These are phyloP conservation scores for Cydia amplana DNA, from an alignment of 1,140 invertebrate species.

Conservation along the genomic window DNA sequence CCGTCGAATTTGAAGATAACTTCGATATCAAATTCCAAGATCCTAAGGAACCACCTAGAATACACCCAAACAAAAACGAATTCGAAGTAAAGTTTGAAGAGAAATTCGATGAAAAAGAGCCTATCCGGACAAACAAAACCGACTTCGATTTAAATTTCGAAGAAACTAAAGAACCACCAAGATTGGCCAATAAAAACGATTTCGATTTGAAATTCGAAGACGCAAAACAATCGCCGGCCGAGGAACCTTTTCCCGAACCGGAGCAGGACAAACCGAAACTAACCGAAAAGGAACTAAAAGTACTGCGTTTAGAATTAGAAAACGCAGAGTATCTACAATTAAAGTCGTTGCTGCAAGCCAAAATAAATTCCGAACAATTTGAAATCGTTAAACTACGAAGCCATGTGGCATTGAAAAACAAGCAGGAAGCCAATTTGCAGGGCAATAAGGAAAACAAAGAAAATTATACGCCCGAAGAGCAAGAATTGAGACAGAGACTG, in stretches of 20 bases:
- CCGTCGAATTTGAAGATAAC: conserved; percentile 26
- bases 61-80: neutral
- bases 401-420: conserved; percentile 76
- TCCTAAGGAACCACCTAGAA: conserved; percentile 41
- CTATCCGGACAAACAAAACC: neutral
- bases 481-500: conserved; percentile 77
- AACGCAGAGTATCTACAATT: conserved; percentile 84
- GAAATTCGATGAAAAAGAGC: neutral
- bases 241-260: conserved; percentile 45
- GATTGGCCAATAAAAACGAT: conserved; percentile 50
- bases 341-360: conserved; percentile 82
- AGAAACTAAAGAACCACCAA: conserved; percentile 4
- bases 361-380: conserved; percentile 83
- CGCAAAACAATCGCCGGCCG: conserved; percentile 44
- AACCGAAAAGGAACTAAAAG: conserved; percentile 80
- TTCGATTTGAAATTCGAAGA: conserved; percentile 69
- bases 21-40: conserved; percentile 55
- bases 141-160: conserved; percentile 58
- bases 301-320: conserved; percentile 82
- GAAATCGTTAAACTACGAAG: conserved; percentile 84
- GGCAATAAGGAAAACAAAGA: conserved; percentile 78
- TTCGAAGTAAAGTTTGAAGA: conserved; percentile 1
- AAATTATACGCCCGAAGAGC: conserved; percentile 68
- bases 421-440: conserved; percentile 69
- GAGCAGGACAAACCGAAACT: conserved; percentile 73